A percentile compares a stretch with the other conserved stretches of the same genome.
phyloP scores from a whole-genome alignment of 2,113 vertebrate species.

The Rhea pennata region DNA sequence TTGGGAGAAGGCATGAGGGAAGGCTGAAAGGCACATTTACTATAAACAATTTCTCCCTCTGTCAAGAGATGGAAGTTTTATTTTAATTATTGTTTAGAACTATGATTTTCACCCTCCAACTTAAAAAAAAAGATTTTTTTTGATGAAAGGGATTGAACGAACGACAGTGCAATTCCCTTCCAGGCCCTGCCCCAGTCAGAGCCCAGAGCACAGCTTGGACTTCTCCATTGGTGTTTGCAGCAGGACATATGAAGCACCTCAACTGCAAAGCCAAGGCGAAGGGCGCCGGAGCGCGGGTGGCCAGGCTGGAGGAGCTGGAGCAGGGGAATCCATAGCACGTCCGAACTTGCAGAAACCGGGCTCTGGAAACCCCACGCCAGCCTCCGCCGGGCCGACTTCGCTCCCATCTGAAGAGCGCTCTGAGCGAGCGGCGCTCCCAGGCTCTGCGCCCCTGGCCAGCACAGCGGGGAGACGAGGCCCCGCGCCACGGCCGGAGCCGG shows the following conservation, averaged over 20 bases:
- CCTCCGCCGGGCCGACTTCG: too few relatives aligned
- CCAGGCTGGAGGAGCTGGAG: not conserved
- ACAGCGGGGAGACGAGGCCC: too few relatives aligned
- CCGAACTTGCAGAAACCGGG: too few relatives aligned
- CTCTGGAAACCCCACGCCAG: too few relatives aligned
- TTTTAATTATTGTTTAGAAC: conserved; percentile 65
- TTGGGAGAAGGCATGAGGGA: conserved; percentile 75
- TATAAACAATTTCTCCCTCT: conserved; percentile 72
- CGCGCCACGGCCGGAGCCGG: too few relatives aligned
- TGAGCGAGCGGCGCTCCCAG: too few relatives aligned
- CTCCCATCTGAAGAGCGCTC: too few relatives aligned
- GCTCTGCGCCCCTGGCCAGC: too few relatives aligned
- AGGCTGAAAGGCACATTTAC: conserved; percentile 72
- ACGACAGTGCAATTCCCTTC: not conserved
- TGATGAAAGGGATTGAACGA: conserved; percentile 39
- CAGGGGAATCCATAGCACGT: not conserved
- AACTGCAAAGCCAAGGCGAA: not conserved
- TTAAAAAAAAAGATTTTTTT: not conserved
- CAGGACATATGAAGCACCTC: not conserved
- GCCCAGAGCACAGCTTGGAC: not conserved
- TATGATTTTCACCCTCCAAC: not conserved
- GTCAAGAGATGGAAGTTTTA: conserved; percentile 66
- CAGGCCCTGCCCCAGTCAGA: not conserved
- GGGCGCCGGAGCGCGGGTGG: not conserved
- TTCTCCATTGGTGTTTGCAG: not conserved